Evolutionary conservation across 1,140 invertebrate species (phyloP), one percentile per base, ranked within the genome.

Genomic region (Lordiphosa clarofinis): DNA sequence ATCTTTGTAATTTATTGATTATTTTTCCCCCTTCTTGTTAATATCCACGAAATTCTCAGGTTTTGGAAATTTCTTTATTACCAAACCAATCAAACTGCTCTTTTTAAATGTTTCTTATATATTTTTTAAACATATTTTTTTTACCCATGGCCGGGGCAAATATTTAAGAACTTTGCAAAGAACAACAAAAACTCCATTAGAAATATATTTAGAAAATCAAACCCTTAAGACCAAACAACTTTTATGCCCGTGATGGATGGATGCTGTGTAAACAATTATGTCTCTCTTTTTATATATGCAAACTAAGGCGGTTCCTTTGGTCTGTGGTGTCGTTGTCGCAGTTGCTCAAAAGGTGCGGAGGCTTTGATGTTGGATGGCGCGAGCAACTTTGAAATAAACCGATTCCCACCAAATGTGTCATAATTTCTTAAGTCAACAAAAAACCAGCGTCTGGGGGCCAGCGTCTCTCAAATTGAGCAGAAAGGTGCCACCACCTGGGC

Each of bases 181-280:
- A 64, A 44, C 54, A 62, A 46, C 67, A 37, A 68, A 50, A 62
- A 43, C 67, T 81, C 78, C 76, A 81, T 81, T 81, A 84, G 72
- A 81, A 72, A 67, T 54, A 71, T 63, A 54, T 73, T 65, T 73
- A 73, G 40, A 65, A 48, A 65, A 73, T 58, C 58, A 76, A 76
- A 72, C 56, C 71, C 75, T 70, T 82, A 61, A 49, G 36, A 19
- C 13, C 48, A 37, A 43, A 37, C 8, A 33, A 42, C 11, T 28
- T 31, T 3, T 44, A 8, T 44, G 24, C 11, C 11, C 11, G 11
- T n/a, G 12, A 36, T 11, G 37, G 75, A 72, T 84, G 76, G 78
- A 82, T 84, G 78, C 73, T 84, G 76, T 73, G 58, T 84, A 82
- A 82, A 82, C 78, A 84, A 64, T 56, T 63, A 50, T 31, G 47